Percentiles rank a stretch among this genome's conserved stretches.
phyloP scores from a whole-genome alignment of 2,797 vertebrate species.

The Ciconia nigra region DNA sequence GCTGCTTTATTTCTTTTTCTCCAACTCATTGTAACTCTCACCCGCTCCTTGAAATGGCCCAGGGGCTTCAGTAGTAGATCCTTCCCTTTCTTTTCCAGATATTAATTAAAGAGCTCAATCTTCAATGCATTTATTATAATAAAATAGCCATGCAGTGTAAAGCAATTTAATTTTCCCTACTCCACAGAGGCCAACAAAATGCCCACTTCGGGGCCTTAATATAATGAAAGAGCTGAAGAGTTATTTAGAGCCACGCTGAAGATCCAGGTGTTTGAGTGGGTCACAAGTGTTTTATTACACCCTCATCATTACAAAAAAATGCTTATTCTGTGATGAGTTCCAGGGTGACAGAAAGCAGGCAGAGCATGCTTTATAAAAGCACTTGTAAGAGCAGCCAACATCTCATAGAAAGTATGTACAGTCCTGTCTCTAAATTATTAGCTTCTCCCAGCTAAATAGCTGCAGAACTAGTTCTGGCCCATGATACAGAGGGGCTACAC shows the following conservation, averaged over 20 bases:
- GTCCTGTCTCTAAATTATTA: neutral
- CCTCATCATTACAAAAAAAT: neutral
- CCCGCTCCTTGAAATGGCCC: slow-evolving; percentile 15
- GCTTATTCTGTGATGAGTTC: neutral
- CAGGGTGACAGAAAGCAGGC: neutral
- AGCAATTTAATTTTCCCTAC: slow-evolving; percentile 15
- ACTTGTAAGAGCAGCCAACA: neutral
- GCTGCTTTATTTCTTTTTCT: neutral
- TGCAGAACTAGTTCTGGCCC: neutral
- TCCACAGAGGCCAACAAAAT: neutral
- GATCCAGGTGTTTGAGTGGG: neutral
- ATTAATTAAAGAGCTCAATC: slow-evolving; percentile 44
- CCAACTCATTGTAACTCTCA: neutral
- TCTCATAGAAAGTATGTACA: neutral
- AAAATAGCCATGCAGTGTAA: neutral
- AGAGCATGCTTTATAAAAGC: neutral
- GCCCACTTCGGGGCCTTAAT: neutral
- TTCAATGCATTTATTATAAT: slow-evolving; percentile 36
- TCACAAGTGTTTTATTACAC: neutral
- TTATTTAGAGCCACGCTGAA: neutral
- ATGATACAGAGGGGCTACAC: neutral
- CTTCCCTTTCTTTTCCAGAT: slow-evolving; percentile 12
- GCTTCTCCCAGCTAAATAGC: neutral
- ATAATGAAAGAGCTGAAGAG: slow-evolving; percentile 4
- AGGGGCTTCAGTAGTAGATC: neutral